A percentile compares a stretch with the other conserved stretches of the same genome.
Conservation (phyloP, 2,113 vertebrate genomes). For the Actenoides lindsayi region DNA sequence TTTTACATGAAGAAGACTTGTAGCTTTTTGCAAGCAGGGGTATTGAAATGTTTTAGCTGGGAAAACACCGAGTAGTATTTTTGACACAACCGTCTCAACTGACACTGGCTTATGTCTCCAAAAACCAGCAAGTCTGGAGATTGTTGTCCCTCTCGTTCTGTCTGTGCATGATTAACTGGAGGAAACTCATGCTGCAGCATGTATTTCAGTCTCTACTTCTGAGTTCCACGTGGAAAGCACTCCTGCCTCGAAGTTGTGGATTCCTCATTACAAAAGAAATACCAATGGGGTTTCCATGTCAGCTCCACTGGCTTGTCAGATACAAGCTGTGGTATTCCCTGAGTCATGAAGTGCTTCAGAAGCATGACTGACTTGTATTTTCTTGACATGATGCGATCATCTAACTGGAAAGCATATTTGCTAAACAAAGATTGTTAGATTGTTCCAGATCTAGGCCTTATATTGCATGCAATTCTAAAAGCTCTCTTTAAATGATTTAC, state of each 20-base stretch:
- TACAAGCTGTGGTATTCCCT: not conserved
- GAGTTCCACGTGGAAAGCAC: not conserved
- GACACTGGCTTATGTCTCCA: not conserved
- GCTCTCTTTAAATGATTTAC: not conserved
- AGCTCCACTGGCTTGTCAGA: not conserved
- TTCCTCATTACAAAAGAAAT: not conserved
- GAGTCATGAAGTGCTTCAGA: not conserved
- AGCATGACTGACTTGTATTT: not conserved
- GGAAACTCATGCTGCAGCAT: not conserved
- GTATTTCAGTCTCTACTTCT: not conserved
- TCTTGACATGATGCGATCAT: not conserved
- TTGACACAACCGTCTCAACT: not conserved
- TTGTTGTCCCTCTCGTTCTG: not conserved
- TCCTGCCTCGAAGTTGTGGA: not conserved
- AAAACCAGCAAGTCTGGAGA: not conserved
- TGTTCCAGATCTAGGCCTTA: not conserved
- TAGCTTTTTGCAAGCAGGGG: not conserved
- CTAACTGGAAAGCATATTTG: not conserved
- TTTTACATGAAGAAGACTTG: not conserved
- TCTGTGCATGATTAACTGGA: not conserved
- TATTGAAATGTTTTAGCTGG: not conserved
- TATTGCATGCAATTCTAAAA: not conserved
- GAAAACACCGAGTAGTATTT: not conserved
- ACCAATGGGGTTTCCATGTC: not conserved
- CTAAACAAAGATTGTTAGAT: not conserved